A percentile compares a stretch with the other conserved stretches of the same genome.
Conservation (phyloP, 2,113 vertebrate genomes). For the Romanogobio albipinnatus region DNA sequence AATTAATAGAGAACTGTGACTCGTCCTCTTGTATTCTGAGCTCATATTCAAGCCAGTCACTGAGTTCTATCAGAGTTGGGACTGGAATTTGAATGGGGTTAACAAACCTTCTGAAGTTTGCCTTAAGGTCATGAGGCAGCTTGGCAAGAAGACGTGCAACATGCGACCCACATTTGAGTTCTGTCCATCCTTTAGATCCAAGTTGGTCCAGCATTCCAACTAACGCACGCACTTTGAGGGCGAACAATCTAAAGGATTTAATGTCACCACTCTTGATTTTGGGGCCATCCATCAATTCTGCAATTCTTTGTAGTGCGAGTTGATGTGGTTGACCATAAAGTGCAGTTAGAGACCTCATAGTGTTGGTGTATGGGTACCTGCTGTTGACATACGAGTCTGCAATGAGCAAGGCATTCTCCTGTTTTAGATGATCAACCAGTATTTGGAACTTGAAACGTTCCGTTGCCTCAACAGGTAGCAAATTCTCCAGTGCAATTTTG, state of each 20-base stretch:
- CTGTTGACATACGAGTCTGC: neutral
- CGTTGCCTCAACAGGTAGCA: neutral
- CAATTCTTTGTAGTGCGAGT: neutral
- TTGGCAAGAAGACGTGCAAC: neutral
- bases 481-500: neutral
- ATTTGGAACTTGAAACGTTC: neutral
- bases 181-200: neutral
- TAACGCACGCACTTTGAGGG: neutral
- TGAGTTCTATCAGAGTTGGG: neutral
- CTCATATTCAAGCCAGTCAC: conserved; percentile 1
- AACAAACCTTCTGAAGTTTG: neutral
- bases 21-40: conserved; percentile 4
- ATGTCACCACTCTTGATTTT: neutral
- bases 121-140: neutral
- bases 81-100: neutral
- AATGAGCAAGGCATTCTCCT: neutral
- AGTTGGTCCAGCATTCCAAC: conserved; percentile 6
- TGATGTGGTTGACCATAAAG: conserved; percentile 8
- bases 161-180: neutral
- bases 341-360: conserved; percentile 2
- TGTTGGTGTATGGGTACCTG: neutral
- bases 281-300: neutral
- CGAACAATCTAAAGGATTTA: neutral
- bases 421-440: conserved; percentile 1
- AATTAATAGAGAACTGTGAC: neutral